Evolutionary conservation across 2,888 invertebrate genomes (phyloP), one percentile per base, ranked within the genome.

Genomic region (Hecatera dysodea): DNA sequence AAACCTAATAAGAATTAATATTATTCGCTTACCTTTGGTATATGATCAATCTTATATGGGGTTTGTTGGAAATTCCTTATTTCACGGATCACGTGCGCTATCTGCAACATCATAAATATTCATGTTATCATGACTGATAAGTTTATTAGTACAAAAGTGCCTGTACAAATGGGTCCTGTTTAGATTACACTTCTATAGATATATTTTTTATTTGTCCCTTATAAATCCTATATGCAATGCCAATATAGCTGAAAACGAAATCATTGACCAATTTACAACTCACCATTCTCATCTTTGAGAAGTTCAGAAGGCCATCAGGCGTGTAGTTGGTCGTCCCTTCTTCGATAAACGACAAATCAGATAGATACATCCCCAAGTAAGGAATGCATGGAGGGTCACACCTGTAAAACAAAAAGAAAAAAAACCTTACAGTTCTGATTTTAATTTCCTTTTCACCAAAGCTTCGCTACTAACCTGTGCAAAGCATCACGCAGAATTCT

Each of bases 261-360:
- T 19, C 2, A 5, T 7, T 53, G 29, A 44, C n/a, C 12, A n/a
- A 44, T 8, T 2, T 48, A 39, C 29, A n/a, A n/a, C 93, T 90
- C 93, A 98, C 98, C 99, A 99, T 99, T 95, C 99, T 96, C 98
- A 99, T 98, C 94, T 99, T 99, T 9, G 99, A 98, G 93, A 99
- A 99, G 90, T 99, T 99, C 56, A 99, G 96, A 22, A 99, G 96
- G 66, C 98, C 97, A 79, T 99, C 98, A 4, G 98, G 98, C 0
- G 98, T 98, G 90, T 98, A 98, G 91, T 98, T 98, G 0, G 98
- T 98, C 5, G 98, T 98, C 42, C 99, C 98, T 94, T 99, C 99
- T 92, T 99, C 99, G 70, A 99, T 98, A 92, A 99, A 99, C 6
- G 98, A 98, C 61, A 99, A 95, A 92, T 99, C 99, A 11, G 98